Evolutionary conservation across 2,797 vertebrate species (phyloP).

Genomic region (Protonibea diacanthus): DNA sequence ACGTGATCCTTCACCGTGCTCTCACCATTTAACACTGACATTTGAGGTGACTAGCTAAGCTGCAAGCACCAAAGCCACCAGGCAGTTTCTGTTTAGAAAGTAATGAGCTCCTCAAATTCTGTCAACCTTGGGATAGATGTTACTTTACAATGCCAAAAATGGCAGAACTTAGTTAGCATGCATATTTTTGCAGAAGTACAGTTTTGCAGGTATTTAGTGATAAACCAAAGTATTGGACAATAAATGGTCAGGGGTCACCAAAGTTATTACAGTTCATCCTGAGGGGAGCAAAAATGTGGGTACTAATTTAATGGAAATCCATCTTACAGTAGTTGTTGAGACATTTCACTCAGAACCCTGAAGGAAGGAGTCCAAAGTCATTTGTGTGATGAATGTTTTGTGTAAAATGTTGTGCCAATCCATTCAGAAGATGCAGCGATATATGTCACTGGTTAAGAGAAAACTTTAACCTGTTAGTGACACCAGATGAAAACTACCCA

Average conservation of each 20-base stretch:
- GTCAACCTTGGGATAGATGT: background rate
- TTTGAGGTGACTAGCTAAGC: background rate
- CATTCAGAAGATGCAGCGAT: background rate
- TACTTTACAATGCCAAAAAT: slow-evolving; percentile 5
- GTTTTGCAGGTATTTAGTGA: background rate
- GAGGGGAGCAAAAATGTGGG: background rate
- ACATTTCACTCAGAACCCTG: background rate
- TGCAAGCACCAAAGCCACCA: background rate
- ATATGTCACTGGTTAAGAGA: background rate
- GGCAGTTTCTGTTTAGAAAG: background rate
- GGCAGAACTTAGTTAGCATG: background rate
- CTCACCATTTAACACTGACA: background rate
- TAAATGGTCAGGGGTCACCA: background rate
- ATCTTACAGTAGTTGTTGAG: background rate
- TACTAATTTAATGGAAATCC: background rate
- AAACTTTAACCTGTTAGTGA: background rate
- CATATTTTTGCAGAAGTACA: background rate
- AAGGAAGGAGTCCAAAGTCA: no score
- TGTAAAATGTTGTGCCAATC: background rate
- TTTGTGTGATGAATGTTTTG: background rate
- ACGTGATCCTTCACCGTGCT: background rate
- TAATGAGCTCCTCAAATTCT: background rate
- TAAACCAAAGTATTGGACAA: background rate
- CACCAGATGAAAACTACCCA: background rate
- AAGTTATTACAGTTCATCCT: background rate